Conservation (phyloP, 2,113 vertebrate genomes). For the Nansenia antarctica region DNA sequence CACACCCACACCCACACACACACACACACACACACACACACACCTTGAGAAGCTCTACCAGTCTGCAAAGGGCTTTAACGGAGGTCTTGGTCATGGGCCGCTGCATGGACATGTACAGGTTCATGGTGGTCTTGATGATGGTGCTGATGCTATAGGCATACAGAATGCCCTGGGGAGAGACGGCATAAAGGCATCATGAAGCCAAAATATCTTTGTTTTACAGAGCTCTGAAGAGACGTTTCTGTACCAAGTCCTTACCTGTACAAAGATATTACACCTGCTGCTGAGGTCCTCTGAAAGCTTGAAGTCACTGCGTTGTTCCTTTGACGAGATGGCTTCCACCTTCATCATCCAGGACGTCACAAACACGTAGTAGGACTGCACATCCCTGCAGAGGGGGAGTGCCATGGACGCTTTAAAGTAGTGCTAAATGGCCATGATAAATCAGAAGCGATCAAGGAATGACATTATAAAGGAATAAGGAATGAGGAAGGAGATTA, state of each 20-base stretch:
- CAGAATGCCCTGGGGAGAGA: constrained; percentile 85
- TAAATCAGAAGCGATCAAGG: too few species aligned
- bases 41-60: constrained; percentile 95
- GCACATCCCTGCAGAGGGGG: constrained; percentile 86
- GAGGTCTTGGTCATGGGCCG: constrained; percentile 98
- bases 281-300: constrained; percentile 91
- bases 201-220: too few species aligned
- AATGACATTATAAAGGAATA: too few species aligned
- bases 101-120: constrained; percentile 97
- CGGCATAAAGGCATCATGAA: neutral
- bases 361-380: constrained; percentile 97
- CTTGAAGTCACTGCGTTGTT: constrained; percentile 84
- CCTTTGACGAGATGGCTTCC: constrained; percentile 93
- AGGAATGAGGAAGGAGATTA: neutral
- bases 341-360: constrained; percentile 99
- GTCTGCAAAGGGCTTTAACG: constrained; percentile 93
- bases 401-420: neutral
- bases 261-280: constrained; percentile 94
- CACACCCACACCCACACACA: constrained; percentile 55
- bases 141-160: constrained; percentile 95
- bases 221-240: too few species aligned
- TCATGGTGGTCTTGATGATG: constrained; percentile 97
- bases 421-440: too few species aligned
- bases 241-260: constrained; percentile 73
- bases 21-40: neutral